Conservation (phyloP, 2,797 vertebrate species). For the Cossypha niveicapilla region DNA sequence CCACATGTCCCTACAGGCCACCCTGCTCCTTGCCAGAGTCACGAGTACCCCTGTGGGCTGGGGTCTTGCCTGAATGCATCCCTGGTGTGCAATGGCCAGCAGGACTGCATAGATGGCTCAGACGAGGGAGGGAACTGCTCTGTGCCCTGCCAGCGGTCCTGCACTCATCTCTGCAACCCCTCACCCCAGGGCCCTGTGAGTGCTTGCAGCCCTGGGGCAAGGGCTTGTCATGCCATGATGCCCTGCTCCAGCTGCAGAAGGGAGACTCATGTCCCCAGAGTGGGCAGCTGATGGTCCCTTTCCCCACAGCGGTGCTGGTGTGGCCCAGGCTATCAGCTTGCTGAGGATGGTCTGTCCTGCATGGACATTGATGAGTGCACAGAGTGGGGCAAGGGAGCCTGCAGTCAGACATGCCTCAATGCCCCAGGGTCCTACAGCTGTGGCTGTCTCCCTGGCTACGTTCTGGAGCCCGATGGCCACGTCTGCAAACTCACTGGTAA, state of each 20-base stretch:
- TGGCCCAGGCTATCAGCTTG: neutral
- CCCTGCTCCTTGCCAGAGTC: slow-evolving; percentile 68
- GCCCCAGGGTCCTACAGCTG: slow-evolving; percentile 81
- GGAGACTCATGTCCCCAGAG: fast-evolving
- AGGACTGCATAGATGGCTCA: slow-evolving; percentile 80
- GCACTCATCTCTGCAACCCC: slow-evolving; percentile 79
- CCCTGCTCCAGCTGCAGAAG: neutral
- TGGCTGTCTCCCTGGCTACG: slow-evolving; percentile 77
- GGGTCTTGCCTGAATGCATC: slow-evolving; percentile 75
- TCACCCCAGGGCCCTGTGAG: slow-evolving; percentile 86
- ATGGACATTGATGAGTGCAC: slow-evolving; percentile 84
- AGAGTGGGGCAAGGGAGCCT: slow-evolving; percentile 16
- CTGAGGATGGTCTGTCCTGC: slow-evolving; percentile 65
- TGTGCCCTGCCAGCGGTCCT: slow-evolving; percentile 48
- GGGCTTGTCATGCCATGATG: neutral
- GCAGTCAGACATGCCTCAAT: slow-evolving; percentile 87
- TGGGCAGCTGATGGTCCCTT: neutral
- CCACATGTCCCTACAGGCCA: slow-evolving; percentile 65
- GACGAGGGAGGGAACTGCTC: slow-evolving; percentile 84
- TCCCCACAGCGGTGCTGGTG: slow-evolving; percentile 36
- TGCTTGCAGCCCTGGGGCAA: neutral
- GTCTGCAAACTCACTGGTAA: slow-evolving; percentile 86
- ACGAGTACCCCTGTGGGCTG: slow-evolving; percentile 79
- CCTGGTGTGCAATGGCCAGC: slow-evolving; percentile 77
- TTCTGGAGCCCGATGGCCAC: slow-evolving; percentile 80